A percentile compares a stretch with the other conserved stretches of the same genome.
These are phyloP conservation scores for Caenorhabditis uteleia DNA, from an alignment of 2,888 invertebrate species.

Conservation along the genomic window DNA sequence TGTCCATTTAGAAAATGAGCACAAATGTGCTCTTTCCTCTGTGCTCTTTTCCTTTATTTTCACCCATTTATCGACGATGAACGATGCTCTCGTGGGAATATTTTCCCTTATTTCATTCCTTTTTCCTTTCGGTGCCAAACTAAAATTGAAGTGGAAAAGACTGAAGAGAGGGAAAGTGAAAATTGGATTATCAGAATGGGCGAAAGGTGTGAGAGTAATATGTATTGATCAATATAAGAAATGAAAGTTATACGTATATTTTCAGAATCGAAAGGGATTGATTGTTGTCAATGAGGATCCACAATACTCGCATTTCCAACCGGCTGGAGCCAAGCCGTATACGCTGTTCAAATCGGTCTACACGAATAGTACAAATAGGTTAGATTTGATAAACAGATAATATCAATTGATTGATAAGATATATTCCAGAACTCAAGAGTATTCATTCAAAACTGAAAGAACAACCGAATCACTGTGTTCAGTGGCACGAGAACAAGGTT, in stretches of 20 bases:
- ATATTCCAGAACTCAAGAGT: constrained; percentile 62
- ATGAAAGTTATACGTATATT: no score
- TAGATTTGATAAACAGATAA: background rate
- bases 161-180: no score
- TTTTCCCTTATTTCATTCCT: no score
- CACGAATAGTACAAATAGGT: constrained; percentile 68
- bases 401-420: background rate
- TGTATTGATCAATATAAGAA: no score
- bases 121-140: no score
- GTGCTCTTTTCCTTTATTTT: no score
- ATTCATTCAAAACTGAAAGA: constrained; percentile 69
- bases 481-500: constrained; percentile 68
- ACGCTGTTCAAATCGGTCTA: constrained; percentile 69
- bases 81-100: no score
- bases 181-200: no score
- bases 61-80: no score
- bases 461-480: constrained; percentile 67
- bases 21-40: no score
- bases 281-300: constrained; percentile 66
- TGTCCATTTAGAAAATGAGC: no score
- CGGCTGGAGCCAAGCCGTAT: constrained; percentile 67
- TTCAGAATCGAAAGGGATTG: constrained; percentile 65
- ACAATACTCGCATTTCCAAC: constrained; percentile 62
- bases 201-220: background rate
- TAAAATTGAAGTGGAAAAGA: no score